Evolutionary conservation across 1,140 invertebrate genomes (phyloP).

Genomic region (Ostrea edulis): DNA sequence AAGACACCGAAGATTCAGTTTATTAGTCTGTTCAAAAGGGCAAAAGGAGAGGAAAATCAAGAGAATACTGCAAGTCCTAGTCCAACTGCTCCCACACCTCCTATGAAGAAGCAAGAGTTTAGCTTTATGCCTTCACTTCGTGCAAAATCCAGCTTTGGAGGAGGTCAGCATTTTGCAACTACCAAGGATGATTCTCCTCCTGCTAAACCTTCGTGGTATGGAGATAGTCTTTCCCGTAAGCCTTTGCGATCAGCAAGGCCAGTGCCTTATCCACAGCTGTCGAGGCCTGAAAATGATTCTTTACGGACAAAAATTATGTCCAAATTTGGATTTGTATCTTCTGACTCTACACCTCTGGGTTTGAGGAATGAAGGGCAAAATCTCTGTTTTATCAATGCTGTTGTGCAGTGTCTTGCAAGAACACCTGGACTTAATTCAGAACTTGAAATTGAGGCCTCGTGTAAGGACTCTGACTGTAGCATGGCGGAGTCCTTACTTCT

Average conservation of each 20-base stretch:
- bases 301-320: conserved; percentile 69
- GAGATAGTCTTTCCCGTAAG: conserved; percentile 63
- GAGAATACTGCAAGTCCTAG: background rate
- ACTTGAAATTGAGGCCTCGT: conserved; percentile 59
- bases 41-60: background rate
- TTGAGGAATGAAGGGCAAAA: conserved; percentile 75
- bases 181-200: conserved; percentile 37
- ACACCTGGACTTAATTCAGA: conserved; percentile 70
- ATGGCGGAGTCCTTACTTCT: conserved; percentile 71
- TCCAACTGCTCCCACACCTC: background rate
- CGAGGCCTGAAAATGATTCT: conserved; percentile 30
- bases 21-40: conserved; percentile 44
- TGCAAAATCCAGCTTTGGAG: conserved; percentile 4
- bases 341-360: conserved; percentile 66
- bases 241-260: conserved; percentile 56
- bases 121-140: conserved; percentile 46
- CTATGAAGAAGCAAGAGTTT: conserved; percentile 40
- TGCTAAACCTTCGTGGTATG: conserved; percentile 59
- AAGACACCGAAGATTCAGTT: conserved; percentile 40
- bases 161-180: conserved; percentile 32
- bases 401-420: conserved; percentile 75
- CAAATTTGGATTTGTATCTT: conserved; percentile 64
- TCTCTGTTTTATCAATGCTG: conserved; percentile 77
- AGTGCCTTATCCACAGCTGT: background rate
- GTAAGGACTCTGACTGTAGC: conserved; percentile 68